Conservation (phyloP, 2,113 vertebrate species). For the Pyrgilauda ruficollis region DNA sequence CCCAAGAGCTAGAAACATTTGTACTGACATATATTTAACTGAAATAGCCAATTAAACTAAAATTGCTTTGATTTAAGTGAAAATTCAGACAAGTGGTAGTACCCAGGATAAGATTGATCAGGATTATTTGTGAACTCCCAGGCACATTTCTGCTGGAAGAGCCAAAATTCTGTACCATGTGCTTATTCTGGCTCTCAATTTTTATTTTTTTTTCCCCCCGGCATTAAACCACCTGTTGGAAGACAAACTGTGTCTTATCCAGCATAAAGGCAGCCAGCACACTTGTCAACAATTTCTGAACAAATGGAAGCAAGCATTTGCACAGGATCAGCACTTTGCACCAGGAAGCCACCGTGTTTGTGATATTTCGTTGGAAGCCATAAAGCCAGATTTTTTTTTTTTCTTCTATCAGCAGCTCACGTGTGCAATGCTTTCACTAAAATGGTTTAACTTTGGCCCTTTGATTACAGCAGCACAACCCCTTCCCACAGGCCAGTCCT, state of each 20-base stretch:
- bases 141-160: not conserved
- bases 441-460: not conserved
- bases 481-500: not conserved
- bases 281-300: not conserved
- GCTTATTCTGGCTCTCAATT: not conserved
- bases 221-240: conserved; percentile 49
- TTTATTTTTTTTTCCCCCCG: not conserved
- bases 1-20: conserved; percentile 4
- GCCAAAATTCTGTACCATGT: not conserved
- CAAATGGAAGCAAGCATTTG: not conserved
- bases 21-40: not conserved
- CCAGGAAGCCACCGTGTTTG: not conserved
- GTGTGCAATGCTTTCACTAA: not conserved
- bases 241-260: not conserved
- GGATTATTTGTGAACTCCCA: not conserved
- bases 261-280: not conserved
- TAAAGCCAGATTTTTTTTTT: not conserved
- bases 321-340: conserved; percentile 28
- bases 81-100: not conserved
- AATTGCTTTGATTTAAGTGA: conserved; percentile 4
- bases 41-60: conserved; percentile 24
- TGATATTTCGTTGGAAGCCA: not conserved
- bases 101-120: not conserved
- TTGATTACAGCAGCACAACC: not conserved
- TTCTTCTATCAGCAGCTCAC: not conserved